These are phyloP conservation scores for Muntiacus reevesi DNA, from an alignment of 2,113 vertebrate species.

Conservation along the genomic window DNA sequence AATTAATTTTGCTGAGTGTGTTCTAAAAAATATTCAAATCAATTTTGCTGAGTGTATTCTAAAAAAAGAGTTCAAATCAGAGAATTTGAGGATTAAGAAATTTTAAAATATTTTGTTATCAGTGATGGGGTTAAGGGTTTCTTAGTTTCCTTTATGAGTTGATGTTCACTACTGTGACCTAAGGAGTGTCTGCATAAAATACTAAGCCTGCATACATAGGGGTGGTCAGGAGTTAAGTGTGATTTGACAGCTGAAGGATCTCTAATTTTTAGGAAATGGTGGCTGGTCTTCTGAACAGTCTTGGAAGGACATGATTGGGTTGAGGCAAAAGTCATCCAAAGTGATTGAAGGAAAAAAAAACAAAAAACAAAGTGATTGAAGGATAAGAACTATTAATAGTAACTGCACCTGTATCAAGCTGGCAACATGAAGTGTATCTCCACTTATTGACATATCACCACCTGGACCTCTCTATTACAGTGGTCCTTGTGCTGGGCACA, in stretches of 20 bases:
- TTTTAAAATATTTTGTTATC: background rate
- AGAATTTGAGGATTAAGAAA: background rate
- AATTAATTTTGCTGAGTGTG: background rate
- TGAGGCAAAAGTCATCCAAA: background rate
- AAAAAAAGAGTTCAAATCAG: background rate
- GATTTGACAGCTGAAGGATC: background rate
- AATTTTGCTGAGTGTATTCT: background rate
- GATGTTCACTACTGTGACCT: background rate
- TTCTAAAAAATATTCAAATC: constrained; percentile 8
- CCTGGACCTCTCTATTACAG: background rate
- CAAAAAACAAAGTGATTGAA: background rate
- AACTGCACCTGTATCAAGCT: background rate
- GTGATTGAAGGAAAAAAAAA: background rate
- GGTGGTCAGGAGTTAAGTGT: background rate
- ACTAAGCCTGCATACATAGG: background rate
- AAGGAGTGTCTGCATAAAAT: background rate
- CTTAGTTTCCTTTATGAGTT: background rate
- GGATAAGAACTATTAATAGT: background rate
- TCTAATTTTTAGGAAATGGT: background rate
- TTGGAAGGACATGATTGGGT: background rate
- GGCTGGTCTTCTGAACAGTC: background rate
- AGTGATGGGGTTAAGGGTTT: background rate
- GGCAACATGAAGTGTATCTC: background rate
- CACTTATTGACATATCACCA: background rate
- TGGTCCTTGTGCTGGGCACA: background rate